phyloP scores from a whole-genome alignment of 92 coral and sea anemone genomes.

The Porites rus region DNA sequence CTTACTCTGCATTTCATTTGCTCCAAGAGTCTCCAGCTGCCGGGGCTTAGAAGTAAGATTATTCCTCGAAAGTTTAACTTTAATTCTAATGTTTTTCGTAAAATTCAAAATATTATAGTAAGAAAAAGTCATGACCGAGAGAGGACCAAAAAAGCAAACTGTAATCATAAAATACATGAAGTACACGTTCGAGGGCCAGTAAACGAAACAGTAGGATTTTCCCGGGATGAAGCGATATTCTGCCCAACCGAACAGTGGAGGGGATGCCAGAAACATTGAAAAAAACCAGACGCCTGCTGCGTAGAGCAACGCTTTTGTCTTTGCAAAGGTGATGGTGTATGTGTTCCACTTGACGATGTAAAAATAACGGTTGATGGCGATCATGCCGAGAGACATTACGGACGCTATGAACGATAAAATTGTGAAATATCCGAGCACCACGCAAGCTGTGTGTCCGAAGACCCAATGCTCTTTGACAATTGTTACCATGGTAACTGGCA shows the following conservation, averaged over 20 bases:
- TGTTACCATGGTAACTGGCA: slow-evolving; percentile 63
- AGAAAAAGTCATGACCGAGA: slow-evolving; percentile 48
- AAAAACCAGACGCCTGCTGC: slow-evolving; percentile 51
- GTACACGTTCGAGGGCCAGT: slow-evolving; percentile 63
- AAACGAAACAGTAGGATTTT: slow-evolving; percentile 66
- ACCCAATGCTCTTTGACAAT: slow-evolving; percentile 48
- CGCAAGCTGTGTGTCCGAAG: slow-evolving; percentile 51
- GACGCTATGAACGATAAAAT: slow-evolving; percentile 64
- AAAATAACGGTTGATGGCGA: slow-evolving; percentile 62
- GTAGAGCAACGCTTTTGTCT: slow-evolving; percentile 31
- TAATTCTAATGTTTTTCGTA: slow-evolving; percentile 3
- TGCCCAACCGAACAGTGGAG: slow-evolving; percentile 78
- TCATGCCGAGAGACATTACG: slow-evolving; percentile 57
- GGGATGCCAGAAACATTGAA: slow-evolving; percentile 46
- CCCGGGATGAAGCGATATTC: slow-evolving; percentile 54
- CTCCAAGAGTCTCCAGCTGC: neutral
- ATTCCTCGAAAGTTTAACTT: neutral
- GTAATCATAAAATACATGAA: slow-evolving; percentile 65
- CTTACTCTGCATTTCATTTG: neutral
- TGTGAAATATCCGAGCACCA: slow-evolving; percentile 48
- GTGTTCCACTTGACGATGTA: slow-evolving; percentile 64
- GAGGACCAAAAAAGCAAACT: slow-evolving; percentile 63
- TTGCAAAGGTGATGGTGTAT: slow-evolving; percentile 49
- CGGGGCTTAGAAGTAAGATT: neutral
- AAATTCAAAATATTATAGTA: slow-evolving; percentile 52